These are phyloP conservation scores for Phenganax subtilis DNA, from an alignment of 92 coral and sea anemone species.

Conservation along the genomic window DNA sequence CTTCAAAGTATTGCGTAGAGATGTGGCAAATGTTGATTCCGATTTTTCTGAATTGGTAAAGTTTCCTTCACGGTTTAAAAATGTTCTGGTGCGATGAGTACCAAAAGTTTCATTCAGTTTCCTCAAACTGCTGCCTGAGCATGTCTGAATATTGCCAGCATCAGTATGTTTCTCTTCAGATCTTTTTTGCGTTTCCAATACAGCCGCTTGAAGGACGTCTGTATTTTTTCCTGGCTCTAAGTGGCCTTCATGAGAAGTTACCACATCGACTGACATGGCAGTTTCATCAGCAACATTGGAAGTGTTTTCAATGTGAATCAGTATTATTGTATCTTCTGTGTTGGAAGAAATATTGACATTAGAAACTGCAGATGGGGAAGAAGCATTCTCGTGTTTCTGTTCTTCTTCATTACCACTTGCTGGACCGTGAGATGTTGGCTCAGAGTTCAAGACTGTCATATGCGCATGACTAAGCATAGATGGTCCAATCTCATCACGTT, in stretches of 20 bases:
- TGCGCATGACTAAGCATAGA: constrained; percentile 3
- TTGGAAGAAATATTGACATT: background rate
- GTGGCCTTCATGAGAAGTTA: background rate
- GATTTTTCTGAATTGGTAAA: background rate
- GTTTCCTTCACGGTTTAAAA: background rate
- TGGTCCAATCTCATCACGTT: constrained; percentile 28
- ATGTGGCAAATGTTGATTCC: background rate
- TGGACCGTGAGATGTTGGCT: background rate
- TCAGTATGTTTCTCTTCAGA: background rate
- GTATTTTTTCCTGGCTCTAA: background rate
- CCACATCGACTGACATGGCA: constrained; percentile 15
- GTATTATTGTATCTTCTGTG: constrained; percentile 16
- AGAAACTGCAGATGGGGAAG: background rate
- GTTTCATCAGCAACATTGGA: background rate
- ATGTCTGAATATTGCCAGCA: background rate
- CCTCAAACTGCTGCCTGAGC: background rate
- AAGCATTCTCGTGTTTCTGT: background rate
- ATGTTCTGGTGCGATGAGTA: background rate
- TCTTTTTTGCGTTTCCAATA: background rate
- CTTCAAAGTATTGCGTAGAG: background rate
- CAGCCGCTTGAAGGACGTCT: background rate
- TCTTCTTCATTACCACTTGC: background rate
- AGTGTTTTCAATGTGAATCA: constrained; percentile 29
- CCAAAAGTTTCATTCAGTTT: background rate
- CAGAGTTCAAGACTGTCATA: background rate